phyloP scores from a whole-genome alignment of 2,888 invertebrate species.

The Sturmia bella region DNA sequence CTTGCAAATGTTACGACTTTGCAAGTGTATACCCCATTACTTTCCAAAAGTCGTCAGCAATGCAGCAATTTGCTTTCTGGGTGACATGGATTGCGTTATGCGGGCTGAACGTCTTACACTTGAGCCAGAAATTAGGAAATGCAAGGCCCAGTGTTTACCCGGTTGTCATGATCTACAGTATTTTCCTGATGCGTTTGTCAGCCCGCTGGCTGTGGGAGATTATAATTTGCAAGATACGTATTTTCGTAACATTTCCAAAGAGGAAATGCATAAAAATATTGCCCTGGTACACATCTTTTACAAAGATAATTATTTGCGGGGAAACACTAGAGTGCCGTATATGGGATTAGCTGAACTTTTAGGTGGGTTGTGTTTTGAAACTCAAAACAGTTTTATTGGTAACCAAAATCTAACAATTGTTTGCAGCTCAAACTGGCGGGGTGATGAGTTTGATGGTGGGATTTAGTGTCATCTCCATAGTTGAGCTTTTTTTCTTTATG shows the following conservation, averaged over 20 bases:
- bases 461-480: constrained; percentile 89
- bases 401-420: neutral
- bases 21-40: constrained; percentile 76
- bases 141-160: constrained; percentile 84
- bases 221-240: constrained; percentile 69
- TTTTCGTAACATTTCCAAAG: constrained; percentile 72
- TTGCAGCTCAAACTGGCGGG: constrained; percentile 89
- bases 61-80: constrained; percentile 87
- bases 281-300: constrained; percentile 89
- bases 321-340: constrained; percentile 87
- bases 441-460: constrained; percentile 91
- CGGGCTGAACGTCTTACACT: constrained; percentile 74
- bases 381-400: no score
- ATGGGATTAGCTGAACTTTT: constrained; percentile 91
- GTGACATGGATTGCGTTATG: constrained; percentile 85
- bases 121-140: constrained; percentile 64
- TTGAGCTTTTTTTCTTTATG: constrained; percentile 88
- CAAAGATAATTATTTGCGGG: constrained; percentile 86
- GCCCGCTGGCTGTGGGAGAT: constrained; percentile 81
- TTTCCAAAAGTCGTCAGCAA: constrained; percentile 84
- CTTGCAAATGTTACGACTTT: constrained; percentile 71
- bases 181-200: constrained; percentile 84
- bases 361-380: constrained; percentile 84
- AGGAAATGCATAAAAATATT: constrained; percentile 83
- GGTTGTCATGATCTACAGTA: constrained; percentile 89